These are phyloP conservation scores for Trachelus iudaicus DNA, from an alignment of 2,888 invertebrate species.

Conservation along the genomic window DNA sequence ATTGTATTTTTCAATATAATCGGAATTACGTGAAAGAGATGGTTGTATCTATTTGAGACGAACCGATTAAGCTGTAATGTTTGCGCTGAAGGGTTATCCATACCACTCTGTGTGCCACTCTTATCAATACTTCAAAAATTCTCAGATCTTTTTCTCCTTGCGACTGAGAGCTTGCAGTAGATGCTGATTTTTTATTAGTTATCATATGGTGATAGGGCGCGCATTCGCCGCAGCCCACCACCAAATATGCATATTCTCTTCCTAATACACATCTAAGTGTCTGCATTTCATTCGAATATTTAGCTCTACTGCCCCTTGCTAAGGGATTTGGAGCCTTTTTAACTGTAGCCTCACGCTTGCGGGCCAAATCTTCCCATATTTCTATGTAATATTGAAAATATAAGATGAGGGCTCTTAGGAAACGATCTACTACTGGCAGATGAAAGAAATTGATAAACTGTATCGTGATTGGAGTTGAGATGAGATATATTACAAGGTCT, in stretches of 20 bases:
- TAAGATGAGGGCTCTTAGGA: conserved; percentile 73
- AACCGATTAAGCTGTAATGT: conserved; percentile 72
- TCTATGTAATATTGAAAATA: conserved; percentile 74
- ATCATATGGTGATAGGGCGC: conserved; percentile 71
- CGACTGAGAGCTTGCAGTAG: conserved; percentile 68
- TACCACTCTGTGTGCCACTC: conserved; percentile 72
- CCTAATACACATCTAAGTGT: conserved; percentile 72
- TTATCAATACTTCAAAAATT: conserved; percentile 71
- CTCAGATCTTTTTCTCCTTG: conserved; percentile 74
- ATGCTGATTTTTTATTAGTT: conserved; percentile 47
- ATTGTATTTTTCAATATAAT: not conserved
- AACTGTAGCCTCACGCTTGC: conserved; percentile 66
- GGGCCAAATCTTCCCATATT: conserved; percentile 71
- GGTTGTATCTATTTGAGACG: not conserved
- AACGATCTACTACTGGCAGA: conserved; percentile 71
- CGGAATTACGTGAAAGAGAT: not conserved
- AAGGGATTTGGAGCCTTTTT: conserved; percentile 54
- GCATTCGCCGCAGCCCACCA: conserved; percentile 65
- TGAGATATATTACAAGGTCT: conserved; percentile 70
- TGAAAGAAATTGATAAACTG: conserved; percentile 73
- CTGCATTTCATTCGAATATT: conserved; percentile 67
- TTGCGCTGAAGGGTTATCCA: conserved; percentile 74
- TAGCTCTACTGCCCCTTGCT: conserved; percentile 45
- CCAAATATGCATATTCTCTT: conserved; percentile 72
- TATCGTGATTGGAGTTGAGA: conserved; percentile 69